Base-by-base conservation (phyloP, 2,888 invertebrate species). In the Cabera pusaria region DNA sequence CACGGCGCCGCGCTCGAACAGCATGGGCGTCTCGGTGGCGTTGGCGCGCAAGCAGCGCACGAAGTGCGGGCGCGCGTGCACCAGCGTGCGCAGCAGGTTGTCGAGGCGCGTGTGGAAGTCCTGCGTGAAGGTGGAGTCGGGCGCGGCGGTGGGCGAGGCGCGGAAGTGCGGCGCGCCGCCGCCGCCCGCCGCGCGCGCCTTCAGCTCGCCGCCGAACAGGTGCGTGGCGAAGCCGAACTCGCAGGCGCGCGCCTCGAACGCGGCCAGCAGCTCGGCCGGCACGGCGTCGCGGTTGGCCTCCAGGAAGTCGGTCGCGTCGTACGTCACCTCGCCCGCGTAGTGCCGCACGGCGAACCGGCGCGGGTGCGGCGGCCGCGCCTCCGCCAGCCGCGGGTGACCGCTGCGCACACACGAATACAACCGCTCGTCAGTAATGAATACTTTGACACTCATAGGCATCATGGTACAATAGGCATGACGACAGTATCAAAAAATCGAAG, bases 221-320 rank as follows among this genome's bases (percentile, higher is more conserved):
- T 98, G 97, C 7, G 97, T 97, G 0, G 97, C 98, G 78, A 98
- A 98, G n/a, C 98, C 98, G 80, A 98, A 98, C 74, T 96, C 97
- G 82, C 98, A 98, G 37, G 93, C 93, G 63, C 97, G 95, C 65
- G 96, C 96, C 81, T 97, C 96, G 81, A 98, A 98, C 1, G 97
- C 96, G 0, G 96, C 94, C 1, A 98, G 95, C 60, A 98, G 87
- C 73, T 98, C 97, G 72, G 97, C 97, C 1, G 97, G 96, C 26
- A 98, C 94, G 5, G 95, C 94, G 81, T 98, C 98, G 51, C 96
- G 93, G 85, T 98, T 98, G 5, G 97, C 96, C 59, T 96, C 96
- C 37, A 97, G 85, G 78, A 98, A 98, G 67, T 96, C 95, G 0
- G 93, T 92, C 2, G 97, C 95, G 77, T 98, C 97, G 83, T 98